Percentiles rank a stretch among this genome's conserved stretches.
phyloP scores from a whole-genome alignment of 2,113 vertebrate species.

The Patagioenas fasciata region DNA sequence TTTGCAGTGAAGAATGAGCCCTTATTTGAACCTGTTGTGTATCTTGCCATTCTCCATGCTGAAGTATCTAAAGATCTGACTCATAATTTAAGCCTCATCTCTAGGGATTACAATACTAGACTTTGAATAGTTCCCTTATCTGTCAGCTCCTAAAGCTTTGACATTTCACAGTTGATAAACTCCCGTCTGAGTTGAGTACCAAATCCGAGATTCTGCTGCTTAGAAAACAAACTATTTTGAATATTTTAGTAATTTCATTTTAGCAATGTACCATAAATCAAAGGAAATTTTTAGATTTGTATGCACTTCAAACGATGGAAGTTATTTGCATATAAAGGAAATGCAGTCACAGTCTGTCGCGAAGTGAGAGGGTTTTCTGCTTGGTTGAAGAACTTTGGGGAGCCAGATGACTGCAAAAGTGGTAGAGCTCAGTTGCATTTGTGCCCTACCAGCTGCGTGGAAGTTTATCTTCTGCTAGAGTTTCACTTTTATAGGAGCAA shows the following conservation, averaged over 20 bases:
- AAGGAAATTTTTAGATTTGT: neutral
- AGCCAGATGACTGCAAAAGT: neutral
- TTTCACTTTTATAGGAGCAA: fast-evolving
- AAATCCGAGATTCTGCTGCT: neutral
- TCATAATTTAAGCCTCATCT: neutral
- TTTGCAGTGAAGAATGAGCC: neutral
- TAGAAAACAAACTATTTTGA: neutral
- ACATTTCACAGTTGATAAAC: neutral
- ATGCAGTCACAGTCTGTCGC: fast-evolving
- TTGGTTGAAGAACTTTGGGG: fast-evolving
- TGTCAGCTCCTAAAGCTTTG: neutral
- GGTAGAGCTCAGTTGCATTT: neutral
- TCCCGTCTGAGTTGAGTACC: neutral
- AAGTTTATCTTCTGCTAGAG: neutral
- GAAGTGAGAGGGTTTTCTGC: neutral
- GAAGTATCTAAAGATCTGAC: neutral
- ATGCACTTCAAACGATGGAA: fast-evolving
- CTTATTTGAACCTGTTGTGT: fast-evolving
- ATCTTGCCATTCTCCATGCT: neutral
- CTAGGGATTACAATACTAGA: neutral
- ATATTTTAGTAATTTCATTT: neutral
- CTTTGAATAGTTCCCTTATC: neutral
- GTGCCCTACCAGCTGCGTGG: fast-evolving
- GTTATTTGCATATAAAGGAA: neutral
- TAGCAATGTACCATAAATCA: fast-evolving